phyloP scores from a whole-genome alignment of 2,888 invertebrate genomes.

The Lacanobia oleracea region DNA sequence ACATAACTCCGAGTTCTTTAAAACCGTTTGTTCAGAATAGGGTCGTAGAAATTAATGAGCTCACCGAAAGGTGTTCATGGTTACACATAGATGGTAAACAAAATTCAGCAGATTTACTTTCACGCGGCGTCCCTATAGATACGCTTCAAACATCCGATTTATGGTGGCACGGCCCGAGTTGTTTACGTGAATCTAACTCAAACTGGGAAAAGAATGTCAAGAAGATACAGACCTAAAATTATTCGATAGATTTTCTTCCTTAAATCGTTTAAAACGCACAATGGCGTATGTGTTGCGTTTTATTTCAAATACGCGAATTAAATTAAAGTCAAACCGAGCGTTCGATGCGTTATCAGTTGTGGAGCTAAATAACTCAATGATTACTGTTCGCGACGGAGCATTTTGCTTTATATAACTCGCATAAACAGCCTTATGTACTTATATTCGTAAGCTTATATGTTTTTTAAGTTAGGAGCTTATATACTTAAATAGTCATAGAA shows the following conservation, averaged over 20 bases:
- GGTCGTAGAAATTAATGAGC: conserved; percentile 4
- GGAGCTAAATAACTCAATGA: not conserved
- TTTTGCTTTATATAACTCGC: no score
- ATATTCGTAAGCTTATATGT: no score
- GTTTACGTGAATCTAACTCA: conserved; percentile 2
- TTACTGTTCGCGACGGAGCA: no score
- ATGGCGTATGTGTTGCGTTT: conserved; percentile 4
- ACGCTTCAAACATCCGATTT: not conserved
- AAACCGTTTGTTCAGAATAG: conserved; percentile 6
- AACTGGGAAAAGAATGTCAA: conserved; percentile 1
- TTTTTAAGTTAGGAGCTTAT: no score
- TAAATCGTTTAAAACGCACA: conserved; percentile 6
- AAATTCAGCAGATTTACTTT: conserved; percentile 27
- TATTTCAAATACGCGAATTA: no score
- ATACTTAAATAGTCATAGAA: no score
- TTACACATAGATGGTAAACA: conserved; percentile 23
- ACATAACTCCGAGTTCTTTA: conserved; percentile 1
- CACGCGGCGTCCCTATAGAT: conserved; percentile 10
- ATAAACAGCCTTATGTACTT: no score
- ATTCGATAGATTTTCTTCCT: conserved; percentile 1
- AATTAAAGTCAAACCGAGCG: not conserved
- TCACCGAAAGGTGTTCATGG: conserved; percentile 8
- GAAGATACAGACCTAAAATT: not conserved
- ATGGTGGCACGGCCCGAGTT: conserved; percentile 31
- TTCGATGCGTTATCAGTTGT: not conserved